Evolutionary conservation across 2,113 vertebrate species (phyloP).

Genomic region (Delphinus delphis): DNA sequence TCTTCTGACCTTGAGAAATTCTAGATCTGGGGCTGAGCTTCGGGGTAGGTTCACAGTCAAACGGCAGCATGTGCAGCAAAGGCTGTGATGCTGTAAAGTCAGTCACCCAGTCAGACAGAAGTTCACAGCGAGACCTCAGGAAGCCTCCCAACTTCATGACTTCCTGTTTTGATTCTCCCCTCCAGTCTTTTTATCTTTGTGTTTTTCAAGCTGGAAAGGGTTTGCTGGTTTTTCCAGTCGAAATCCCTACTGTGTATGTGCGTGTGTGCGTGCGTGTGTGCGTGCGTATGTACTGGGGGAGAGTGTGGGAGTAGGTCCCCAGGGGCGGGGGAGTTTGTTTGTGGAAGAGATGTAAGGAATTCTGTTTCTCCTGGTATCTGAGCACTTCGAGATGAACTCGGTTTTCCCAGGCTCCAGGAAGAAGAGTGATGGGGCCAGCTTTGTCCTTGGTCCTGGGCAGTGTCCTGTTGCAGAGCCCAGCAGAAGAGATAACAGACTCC

Average conservation of each 20-base stretch:
- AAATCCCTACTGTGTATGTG: background rate
- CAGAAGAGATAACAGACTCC: background rate
- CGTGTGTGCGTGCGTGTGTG: too few relatives aligned
- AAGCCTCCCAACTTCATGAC: background rate
- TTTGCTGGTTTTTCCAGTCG: background rate
- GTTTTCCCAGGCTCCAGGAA: background rate
- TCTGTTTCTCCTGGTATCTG: background rate
- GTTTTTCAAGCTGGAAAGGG: background rate
- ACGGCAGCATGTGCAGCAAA: background rate
- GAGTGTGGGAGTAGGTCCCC: background rate
- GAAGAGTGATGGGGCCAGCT: background rate
- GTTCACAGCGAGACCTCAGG: background rate
- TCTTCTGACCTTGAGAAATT: background rate
- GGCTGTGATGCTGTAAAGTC: background rate
- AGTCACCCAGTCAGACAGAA: too few relatives aligned
- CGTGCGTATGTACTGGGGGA: background rate
- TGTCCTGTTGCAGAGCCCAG: background rate
- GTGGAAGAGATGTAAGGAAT: background rate
- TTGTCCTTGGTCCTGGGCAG: background rate
- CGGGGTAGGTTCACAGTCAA: background rate
- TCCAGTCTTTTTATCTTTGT: background rate
- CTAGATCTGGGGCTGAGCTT: background rate
- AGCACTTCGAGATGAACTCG: background rate
- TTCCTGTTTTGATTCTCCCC: background rate
- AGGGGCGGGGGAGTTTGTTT: background rate